A percentile compares a stretch with the other conserved stretches of the same genome.
Conservation (phyloP, 2,888 invertebrate species). For the Protophormia terraenovae region DNA sequence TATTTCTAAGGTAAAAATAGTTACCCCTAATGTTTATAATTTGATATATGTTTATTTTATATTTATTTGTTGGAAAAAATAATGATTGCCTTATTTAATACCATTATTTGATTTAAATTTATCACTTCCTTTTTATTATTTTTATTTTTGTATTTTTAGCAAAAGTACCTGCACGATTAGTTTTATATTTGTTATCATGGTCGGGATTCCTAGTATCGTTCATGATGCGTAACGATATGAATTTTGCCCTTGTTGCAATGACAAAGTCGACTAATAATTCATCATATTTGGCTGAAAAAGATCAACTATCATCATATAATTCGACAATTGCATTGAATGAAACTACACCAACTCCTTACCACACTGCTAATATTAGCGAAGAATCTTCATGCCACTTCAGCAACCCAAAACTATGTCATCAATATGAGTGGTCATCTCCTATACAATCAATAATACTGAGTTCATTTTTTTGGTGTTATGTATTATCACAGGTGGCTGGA, state of each 20-base stretch:
- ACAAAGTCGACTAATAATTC: conserved; percentile 74
- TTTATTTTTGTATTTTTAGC: conserved; percentile 37
- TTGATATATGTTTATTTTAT: too few relatives aligned
- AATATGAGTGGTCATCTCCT: conserved; percentile 85
- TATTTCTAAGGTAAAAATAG: too few relatives aligned
- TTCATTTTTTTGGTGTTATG: conserved; percentile 89
- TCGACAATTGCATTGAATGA: neutral
- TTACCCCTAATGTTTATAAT: too few relatives aligned
- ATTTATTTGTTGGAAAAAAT: too few relatives aligned
- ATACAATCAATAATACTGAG: conserved; percentile 86
- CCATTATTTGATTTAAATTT: too few relatives aligned
- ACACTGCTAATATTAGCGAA: conserved; percentile 4
- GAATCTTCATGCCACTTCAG: neutral
- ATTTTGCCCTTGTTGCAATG: conserved; percentile 88
- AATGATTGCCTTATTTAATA: too few relatives aligned
- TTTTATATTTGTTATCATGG: conserved; percentile 87
- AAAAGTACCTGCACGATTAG: conserved; percentile 86
- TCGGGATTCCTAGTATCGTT: conserved; percentile 88
- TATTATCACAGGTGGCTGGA: conserved; percentile 86
- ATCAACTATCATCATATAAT: neutral
- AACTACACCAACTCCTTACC: neutral
- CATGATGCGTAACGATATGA: conserved; percentile 89
- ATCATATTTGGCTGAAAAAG: conserved; percentile 52
- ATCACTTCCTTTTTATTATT: neutral
- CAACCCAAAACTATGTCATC: neutral